Evolutionary conservation across 2,113 vertebrate genomes (phyloP), one percentile per base, ranked within the genome.

Genomic region (Pan paniscus): DNA sequence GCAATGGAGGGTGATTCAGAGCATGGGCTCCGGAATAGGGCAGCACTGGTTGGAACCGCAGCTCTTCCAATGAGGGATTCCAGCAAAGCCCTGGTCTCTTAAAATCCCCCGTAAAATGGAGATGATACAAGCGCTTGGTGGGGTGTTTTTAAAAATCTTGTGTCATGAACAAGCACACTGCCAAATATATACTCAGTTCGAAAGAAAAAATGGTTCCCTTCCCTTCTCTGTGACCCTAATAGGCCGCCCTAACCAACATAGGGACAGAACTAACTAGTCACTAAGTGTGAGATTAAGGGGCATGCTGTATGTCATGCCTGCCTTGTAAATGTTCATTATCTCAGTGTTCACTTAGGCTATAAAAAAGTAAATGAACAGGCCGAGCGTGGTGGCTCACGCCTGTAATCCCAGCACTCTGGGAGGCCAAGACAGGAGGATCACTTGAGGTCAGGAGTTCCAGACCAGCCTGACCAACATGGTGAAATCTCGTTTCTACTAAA

Each of bases 21-120:
- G 13, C 30, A 0, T 1, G 2, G 40, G 4, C 32, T 61, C 50
- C 11, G 12, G 78, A 18, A 16, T 0, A 40, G 46, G 32, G 35
- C n/a, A 9, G 40, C 22, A 1, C 4, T 27, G 11, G 6, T 22
- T 17, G 25, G 90, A 38, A 32, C 7, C 18, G 40, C 67, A 46
- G 48, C 1, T 12, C n/a, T 83, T 61, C 75, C 76, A 16, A 2
- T 1, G n/a, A 72, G 43, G 35, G 35, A 22, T 18, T 89, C 85
- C 48, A 72, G 70, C 32, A 86, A 72, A 75, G 32, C 17, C 14
- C 5, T 43, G 32, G 27, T n/a, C 40, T 83, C 73, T 55, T 64
- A 64, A 32, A 18, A 2, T 43, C 27, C 27, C 61, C 87, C 50
- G 6, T 50, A 18, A 80, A 72, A 3, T 6, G 50, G 78, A 78